phyloP scores from a whole-genome alignment of 1,140 invertebrate genomes.

The Pogonomyrmex californicus region DNA sequence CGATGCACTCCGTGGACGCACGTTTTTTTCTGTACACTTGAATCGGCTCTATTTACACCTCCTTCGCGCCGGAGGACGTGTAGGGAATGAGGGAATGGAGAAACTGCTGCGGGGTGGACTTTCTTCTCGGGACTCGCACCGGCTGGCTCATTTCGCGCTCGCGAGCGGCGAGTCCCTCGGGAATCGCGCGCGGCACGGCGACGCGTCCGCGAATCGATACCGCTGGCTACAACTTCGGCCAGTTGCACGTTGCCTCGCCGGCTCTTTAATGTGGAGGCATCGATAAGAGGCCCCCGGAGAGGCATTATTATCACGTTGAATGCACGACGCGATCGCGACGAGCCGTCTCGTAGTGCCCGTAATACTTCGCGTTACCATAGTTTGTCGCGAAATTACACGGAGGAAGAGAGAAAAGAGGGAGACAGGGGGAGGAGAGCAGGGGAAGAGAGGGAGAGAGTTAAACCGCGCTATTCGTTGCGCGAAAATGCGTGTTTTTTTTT shows the following conservation, averaged over 20 bases:
- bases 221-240: slow-evolving; percentile 23
- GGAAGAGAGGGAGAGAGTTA: not conserved
- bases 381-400: not conserved
- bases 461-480: no score
- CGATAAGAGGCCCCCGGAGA: slow-evolving; percentile 34
- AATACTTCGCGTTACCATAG: not conserved
- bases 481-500: no score
- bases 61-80: no score
- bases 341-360: not conserved
- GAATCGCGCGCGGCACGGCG: slow-evolving; percentile 34
- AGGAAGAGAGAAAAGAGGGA: not conserved
- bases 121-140: not conserved
- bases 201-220: slow-evolving; percentile 48
- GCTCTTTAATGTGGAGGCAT: slow-evolving; percentile 44
- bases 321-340: not conserved
- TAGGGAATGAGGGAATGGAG: no score
- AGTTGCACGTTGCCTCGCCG: slow-evolving; percentile 32
- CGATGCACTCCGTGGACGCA: no score
- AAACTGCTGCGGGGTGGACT: not conserved
- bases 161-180: slow-evolving; percentile 28
- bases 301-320: slow-evolving; percentile 31
- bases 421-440: not conserved
- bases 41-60: no score
- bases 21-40: no score
- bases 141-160: not conserved